Conservation (phyloP, 2,797 vertebrate genomes). For the Capromys pilorides region DNA sequence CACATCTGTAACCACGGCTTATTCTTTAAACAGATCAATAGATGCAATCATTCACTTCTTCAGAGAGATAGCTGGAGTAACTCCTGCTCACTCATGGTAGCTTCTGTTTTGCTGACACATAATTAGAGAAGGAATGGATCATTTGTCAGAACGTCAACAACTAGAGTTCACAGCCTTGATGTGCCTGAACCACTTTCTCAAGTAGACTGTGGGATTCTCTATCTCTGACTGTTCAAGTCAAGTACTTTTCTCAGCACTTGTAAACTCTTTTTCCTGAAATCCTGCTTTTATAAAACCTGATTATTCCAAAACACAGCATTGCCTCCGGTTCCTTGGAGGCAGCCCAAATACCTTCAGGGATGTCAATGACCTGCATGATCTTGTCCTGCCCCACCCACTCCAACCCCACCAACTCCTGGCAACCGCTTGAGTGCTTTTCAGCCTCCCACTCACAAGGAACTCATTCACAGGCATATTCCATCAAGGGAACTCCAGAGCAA, state of each 20-base stretch:
- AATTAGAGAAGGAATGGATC: conserved; percentile 62
- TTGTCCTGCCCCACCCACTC: not conserved
- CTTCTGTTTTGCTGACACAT: conserved; percentile 63
- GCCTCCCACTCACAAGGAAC: not conserved
- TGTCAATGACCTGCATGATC: not conserved
- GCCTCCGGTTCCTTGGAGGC: not conserved
- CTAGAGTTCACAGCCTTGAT: conserved; percentile 21
- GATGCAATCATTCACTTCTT: conserved; percentile 59
- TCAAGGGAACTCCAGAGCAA: not conserved
- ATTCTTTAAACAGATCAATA: conserved; percentile 62
- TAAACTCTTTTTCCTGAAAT: not conserved
- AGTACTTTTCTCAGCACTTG: not conserved
- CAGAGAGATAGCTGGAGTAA: conserved; percentile 65
- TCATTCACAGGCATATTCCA: not conserved
- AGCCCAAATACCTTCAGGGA: not conserved
- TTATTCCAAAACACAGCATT: not conserved
- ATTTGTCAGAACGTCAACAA: conserved; percentile 44
- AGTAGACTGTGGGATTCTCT: not conserved
- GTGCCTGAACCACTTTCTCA: conserved; percentile 37
- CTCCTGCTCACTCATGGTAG: conserved; percentile 6
- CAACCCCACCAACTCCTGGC: not conserved
- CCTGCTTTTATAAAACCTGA: not conserved
- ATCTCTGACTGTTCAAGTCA: not conserved
- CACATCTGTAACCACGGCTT: conserved; percentile 1
- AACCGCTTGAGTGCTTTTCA: not conserved